Percentiles rank a stretch among this genome's conserved stretches.
Conservation (phyloP, 1,140 invertebrate genomes). For the Drosophila ercepeae region DNA sequence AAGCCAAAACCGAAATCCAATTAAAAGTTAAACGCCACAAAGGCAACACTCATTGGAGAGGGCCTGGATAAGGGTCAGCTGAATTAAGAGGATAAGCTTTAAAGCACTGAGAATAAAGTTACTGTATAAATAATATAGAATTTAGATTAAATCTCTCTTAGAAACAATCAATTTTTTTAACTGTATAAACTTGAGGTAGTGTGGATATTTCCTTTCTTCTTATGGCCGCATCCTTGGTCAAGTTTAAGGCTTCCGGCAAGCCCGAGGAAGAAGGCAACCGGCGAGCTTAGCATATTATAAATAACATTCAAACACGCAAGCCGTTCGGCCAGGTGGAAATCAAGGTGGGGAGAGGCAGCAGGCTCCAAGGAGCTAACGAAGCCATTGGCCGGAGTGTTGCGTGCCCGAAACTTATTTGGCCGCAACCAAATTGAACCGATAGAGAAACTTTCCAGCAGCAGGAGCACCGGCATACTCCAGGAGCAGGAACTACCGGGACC, state of each 20-base stretch:
- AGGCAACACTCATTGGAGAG: slow-evolving; percentile 34
- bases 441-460: slow-evolving; percentile 37
- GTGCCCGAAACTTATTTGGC: slow-evolving; percentile 50
- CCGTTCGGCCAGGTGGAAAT: slow-evolving; percentile 65
- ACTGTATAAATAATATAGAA: not conserved
- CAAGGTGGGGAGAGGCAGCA: slow-evolving; percentile 3
- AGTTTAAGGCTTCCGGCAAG: slow-evolving; percentile 55
- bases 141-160: no score
- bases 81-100: not conserved
- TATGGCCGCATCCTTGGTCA: slow-evolving; percentile 42
- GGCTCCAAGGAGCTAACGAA: slow-evolving; percentile 62
- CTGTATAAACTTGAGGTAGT: slow-evolving; percentile 37
- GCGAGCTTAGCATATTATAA: slow-evolving; percentile 61
- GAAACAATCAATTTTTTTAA: no score
- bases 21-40: slow-evolving; percentile 73
- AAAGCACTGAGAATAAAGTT: not conserved
- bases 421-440: slow-evolving; percentile 19
- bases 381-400: slow-evolving; percentile 56
- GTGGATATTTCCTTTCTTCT: slow-evolving; percentile 1
- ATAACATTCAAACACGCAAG: slow-evolving; percentile 77
- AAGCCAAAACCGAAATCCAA: slow-evolving; percentile 66
- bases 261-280: slow-evolving; percentile 2
- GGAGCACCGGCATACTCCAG: slow-evolving; percentile 10
- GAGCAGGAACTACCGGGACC: slow-evolving; percentile 15
- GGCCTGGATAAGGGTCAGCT: not conserved